Base-by-base conservation (phyloP, 2,797 vertebrate species). In the Oophaga sylvatica region DNA sequence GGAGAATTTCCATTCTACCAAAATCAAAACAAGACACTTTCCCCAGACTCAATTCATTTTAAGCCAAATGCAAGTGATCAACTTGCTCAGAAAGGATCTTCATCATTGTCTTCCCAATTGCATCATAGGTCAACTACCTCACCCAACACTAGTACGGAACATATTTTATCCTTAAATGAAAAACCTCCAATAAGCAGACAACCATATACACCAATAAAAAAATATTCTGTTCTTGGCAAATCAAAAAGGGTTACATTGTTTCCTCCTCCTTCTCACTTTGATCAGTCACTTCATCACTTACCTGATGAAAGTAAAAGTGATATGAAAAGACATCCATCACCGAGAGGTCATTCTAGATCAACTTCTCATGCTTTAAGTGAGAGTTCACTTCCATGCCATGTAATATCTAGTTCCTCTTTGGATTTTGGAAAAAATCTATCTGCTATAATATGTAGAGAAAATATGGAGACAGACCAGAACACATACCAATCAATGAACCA, bases 211-310 rank as follows among this genome's bases (percentile, higher is more conserved):
- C 83, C 75, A 81, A 80, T 87, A 29, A 84, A 89, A 82, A 81
- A 63, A 62, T 87, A 84, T n/a, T 0, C 0, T 35, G 16, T 56
- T 17, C 84, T 91, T 76, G 94, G 91, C 83, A 93, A 91, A 53
- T 91, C 91, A 41, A 90, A 84, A 82, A 90, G 88, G 67, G 86
- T 92, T 19, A 81, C 84, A 70, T 90, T 88, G 6, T 90, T 89
- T 59, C 92, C 93, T 0, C 91, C 93, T 57, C 80, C 90, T 83
- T 91, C 73, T 62, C 29, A 92, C 19, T 92, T 92, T 53, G 92
- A 93, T 65, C 71, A 0, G 0, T 91, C 91, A 15, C 35, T 91
- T 82, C 53, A 85, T 87, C 92, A 73, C 87, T 90, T 89, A 5
- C 35, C 15, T 89, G 76, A 26, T 89, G 62, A 71, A 91, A 87